Base-by-base conservation (phyloP, 2,113 vertebrate species). In the Urocolius indicus region DNA sequence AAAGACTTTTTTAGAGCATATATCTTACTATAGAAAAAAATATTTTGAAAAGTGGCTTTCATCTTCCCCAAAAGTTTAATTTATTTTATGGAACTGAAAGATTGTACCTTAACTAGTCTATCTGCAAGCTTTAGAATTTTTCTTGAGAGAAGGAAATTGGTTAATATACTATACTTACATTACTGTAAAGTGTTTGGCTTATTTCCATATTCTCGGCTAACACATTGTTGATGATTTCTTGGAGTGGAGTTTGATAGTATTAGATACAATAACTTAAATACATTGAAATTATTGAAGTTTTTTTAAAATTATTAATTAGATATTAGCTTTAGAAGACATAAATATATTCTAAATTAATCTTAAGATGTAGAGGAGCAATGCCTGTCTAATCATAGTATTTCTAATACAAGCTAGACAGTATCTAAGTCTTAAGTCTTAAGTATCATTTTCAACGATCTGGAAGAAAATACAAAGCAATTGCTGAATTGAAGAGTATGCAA, bases 81-180 rank as follows among this genome's bases (percentile, higher is more conserved):
- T 95, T 84, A 93, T 93, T 93, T 95, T 94, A 95, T 87, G 89
- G 84, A 96, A 97, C 95, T 94, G 41, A 62, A 58, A 20, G 58
- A 87, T 46, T 94, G 86, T 89, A 94, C 61, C 62, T 91, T 79
- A 57, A 95, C 62, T 71, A 24, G 27, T 61, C 34, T 20, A 24
- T 32, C 77, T 79, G 48, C 23, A 91, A 93, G 57, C 16, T 91
- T 77, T 49, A 73, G 58, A 57, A 27, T 19, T 55, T 80, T 84
- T 88, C 55, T 67, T 87, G 34, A 75, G 65, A 84, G 41, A 81
- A 68, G 24, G 78, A 84, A 89, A 90, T 65, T 79, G n/a, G 36
- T 82, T 94, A 63, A 89, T 84, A 72, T 30, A 79, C 41, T 87
- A 20, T 71, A 84, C 66, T 82, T 87, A 76, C 19, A 57, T 36